Base-by-base conservation (phyloP, 2,888 invertebrate species). In the Corythucha ciliata region DNA sequence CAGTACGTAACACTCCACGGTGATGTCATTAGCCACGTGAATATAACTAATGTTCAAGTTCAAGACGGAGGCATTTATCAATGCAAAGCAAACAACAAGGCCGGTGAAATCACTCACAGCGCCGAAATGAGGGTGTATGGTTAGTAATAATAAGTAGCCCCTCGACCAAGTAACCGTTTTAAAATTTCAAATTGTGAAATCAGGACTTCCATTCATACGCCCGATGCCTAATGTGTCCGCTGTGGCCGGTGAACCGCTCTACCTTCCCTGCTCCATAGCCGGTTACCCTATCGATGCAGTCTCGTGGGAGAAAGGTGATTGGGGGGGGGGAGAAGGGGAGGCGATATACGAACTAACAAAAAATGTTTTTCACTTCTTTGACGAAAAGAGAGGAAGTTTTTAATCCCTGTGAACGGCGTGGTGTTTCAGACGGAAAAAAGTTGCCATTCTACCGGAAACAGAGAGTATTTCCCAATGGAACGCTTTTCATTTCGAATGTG, bases 301-400 rank as follows among this genome's bases (percentile, higher is more conserved):
- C 53, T 67, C 66, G 2, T 74, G 74, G 74, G 69, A 68, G 56
- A 68, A 68, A 69, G 72, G 74, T 73, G n/a, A n/a, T n/a, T n/a
- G n/a, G n/a, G n/a, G n/a, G n/a, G n/a, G n/a, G n/a, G n/a, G n/a
- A n/a, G n/a, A n/a, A n/a, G n/a, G n/a, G n/a, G n/a, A n/a, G n/a
- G n/a, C n/a, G n/a, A n/a, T n/a, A n/a, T n/a, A n/a, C n/a, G n/a
- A n/a, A 29, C 10, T 29, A 29, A 29, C 12, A 29, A 8, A 36
- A 36, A 36, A 36, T 36, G 10, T 12, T 10, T 12, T 29, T 29
- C 12, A 29, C 29, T 29, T 8, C 29, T 29, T 8, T 10, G 8
- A 8, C 12, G 29, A 10, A 22, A 12, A 10, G 16, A 7, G 8
- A 10, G 7, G 24, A 22, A 22, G 10, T 41, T 41, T 7, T 41